Evolutionary conservation across 2,888 invertebrate genomes (phyloP).

Genomic region (Stenoptilia bipunctidactyla): DNA sequence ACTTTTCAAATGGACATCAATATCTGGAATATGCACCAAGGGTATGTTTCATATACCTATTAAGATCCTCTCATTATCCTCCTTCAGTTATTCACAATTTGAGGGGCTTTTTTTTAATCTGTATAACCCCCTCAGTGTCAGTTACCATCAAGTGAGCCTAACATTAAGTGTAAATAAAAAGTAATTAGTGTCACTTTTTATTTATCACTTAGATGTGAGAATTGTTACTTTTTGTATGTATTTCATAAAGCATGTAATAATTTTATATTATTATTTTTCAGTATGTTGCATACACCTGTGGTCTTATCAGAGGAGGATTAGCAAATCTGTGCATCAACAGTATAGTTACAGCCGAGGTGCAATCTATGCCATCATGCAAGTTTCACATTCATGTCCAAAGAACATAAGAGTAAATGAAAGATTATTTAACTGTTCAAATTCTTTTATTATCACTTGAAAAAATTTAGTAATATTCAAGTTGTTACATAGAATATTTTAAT

Average conservation of each 20-base stretch:
- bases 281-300: constrained; percentile 96
- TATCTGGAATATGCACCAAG: constrained; percentile 92
- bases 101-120: not conserved
- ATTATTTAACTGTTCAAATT: not conserved
- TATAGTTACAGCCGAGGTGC: constrained; percentile 95
- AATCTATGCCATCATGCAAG: constrained; percentile 92
- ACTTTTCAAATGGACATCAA: constrained; percentile 89
- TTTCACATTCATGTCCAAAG: constrained; percentile 92
- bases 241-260: too few relatives aligned
- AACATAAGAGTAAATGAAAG: constrained; percentile 39
- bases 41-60: too few relatives aligned
- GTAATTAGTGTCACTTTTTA: too few relatives aligned
- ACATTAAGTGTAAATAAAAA: too few relatives aligned
- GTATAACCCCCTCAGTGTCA: not conserved
- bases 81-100: too few relatives aligned
- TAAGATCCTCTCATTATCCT: too few relatives aligned
- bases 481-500: too few relatives aligned
- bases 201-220: too few relatives aligned
- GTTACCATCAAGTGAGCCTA: too few relatives aligned
- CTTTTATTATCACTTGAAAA: not conserved
- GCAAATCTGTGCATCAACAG: constrained; percentile 95
- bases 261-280: too few relatives aligned
- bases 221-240: too few relatives aligned
- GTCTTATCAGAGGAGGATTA: constrained; percentile 93
- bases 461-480: not conserved